Percentiles rank a stretch among this genome's conserved stretches.
Evolutionary conservation across 2,888 invertebrate genomes (phyloP).

Genomic region (Dastarcus helophoroides): DNA sequence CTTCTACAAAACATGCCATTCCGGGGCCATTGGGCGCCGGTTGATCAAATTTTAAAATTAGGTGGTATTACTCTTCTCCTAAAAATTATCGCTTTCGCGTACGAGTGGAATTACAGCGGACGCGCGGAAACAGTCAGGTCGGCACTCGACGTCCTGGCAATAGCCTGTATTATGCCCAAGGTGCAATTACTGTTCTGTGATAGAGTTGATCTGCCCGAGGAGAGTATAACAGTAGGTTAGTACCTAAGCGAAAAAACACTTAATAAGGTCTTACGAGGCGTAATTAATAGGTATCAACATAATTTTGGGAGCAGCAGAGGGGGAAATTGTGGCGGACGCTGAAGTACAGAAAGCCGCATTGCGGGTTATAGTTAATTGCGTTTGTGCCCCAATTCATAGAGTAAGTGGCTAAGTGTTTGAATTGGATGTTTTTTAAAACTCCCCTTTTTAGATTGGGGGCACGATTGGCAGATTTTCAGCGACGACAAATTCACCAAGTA

Average conservation of each 20-base stretch:
- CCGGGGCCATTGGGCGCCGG: constrained; percentile 76
- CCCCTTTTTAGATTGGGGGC: constrained; percentile 37
- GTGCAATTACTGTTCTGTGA: constrained; percentile 65
- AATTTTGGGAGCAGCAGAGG: constrained; percentile 77
- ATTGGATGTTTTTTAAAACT: not conserved
- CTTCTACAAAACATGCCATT: constrained; percentile 66
- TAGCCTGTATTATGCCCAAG: constrained; percentile 81
- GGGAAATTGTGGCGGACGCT: constrained; percentile 80
- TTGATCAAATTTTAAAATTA: constrained; percentile 73
- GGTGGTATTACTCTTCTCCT: constrained; percentile 73
- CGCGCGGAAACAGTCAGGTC: constrained; percentile 72
- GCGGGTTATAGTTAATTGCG: constrained; percentile 83
- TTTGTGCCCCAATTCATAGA: constrained; percentile 79
- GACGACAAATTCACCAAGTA: constrained; percentile 42
- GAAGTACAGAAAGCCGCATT: constrained; percentile 89
- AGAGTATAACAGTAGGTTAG: constrained; percentile 56
- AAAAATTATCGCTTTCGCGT: constrained; percentile 77
- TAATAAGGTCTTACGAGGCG: too few relatives aligned
- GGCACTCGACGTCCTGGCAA: constrained; percentile 77
- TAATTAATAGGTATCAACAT: constrained; percentile 51
- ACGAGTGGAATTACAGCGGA: constrained; percentile 86
- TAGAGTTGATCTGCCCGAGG: constrained; percentile 65
- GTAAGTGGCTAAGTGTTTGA: constrained; percentile 37
- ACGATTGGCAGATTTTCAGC: constrained; percentile 39
- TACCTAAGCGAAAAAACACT: too few relatives aligned